Evolutionary conservation across 2,888 invertebrate species (phyloP).

Genomic region (Colostygia pectinataria): DNA sequence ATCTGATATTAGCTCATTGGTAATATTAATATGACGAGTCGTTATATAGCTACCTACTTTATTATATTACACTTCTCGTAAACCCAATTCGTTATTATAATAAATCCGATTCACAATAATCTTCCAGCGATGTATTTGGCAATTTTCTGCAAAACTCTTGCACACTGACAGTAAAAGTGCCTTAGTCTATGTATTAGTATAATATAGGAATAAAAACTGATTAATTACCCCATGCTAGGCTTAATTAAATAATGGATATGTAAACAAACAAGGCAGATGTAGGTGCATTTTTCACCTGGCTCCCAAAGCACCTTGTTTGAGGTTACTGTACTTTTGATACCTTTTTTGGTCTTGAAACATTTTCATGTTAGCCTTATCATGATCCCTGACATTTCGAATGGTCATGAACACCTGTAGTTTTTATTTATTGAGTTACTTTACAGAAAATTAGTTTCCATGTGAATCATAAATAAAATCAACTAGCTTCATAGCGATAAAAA

Average conservation of each 20-base stretch:
- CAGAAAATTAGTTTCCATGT: constrained; percentile 14
- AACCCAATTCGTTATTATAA: too few relatives aligned
- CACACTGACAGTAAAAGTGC: too few relatives aligned
- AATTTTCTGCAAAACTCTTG: too few relatives aligned
- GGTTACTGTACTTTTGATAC: constrained; percentile 41
- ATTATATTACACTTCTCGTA: too few relatives aligned
- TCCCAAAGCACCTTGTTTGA: constrained; percentile 54
- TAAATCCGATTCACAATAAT: too few relatives aligned
- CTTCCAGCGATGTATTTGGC: too few relatives aligned
- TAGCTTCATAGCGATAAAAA: too few relatives aligned
- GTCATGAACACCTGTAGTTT: constrained; percentile 36
- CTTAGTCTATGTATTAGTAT: too few relatives aligned
- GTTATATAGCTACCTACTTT: too few relatives aligned
- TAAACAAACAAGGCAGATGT: constrained; percentile 50
- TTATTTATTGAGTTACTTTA: constrained; percentile 20
- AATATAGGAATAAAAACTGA: too few relatives aligned
- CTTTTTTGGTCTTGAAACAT: constrained; percentile 56
- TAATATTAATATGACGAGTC: too few relatives aligned
- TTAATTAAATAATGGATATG: constrained; percentile 1
- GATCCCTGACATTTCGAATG: constrained; percentile 46
- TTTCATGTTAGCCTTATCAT: constrained; percentile 54
- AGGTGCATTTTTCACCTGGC: constrained; percentile 54
- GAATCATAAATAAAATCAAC: not conserved
- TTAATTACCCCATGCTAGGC: not conserved
- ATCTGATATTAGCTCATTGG: too few relatives aligned